A percentile compares a stretch with the other conserved stretches of the same genome.
These are phyloP conservation scores for Butorides virescens DNA, from an alignment of 2,113 vertebrate genomes.

Conservation along the genomic window DNA sequence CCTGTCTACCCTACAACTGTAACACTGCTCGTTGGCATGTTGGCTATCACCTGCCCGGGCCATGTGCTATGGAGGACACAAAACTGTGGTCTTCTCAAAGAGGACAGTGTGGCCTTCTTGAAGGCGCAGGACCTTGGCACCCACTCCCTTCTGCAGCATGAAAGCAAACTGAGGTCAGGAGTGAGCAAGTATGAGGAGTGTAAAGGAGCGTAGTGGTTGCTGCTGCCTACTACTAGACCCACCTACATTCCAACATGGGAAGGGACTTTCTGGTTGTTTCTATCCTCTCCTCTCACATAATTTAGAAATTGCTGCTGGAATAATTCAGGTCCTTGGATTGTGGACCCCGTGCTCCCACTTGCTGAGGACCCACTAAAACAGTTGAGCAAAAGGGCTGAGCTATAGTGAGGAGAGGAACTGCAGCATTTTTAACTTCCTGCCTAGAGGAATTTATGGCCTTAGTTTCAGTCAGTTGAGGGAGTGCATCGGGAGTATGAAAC, in stretches of 20 bases:
- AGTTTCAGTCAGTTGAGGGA: neutral
- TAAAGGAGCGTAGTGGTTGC: neutral
- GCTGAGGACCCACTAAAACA: neutral
- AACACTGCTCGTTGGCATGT: neutral
- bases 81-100: neutral
- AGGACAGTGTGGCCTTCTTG: neutral
- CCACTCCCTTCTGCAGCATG: neutral
- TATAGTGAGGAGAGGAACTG: neutral
- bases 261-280: neutral
- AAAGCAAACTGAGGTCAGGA: neutral
- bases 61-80: neutral
- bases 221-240: neutral
- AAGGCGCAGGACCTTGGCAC: neutral
- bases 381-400: neutral
- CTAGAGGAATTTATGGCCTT: neutral
- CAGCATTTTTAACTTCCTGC: rapidly evolving
- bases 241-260: rapidly evolving
- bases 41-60: neutral
- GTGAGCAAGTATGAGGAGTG: neutral
- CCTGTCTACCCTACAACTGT: neutral
- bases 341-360: neutral
- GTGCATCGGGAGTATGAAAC: neutral
- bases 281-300: neutral
- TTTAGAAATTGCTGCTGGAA: neutral
- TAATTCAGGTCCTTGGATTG: neutral